Evolutionary conservation across 2,797 vertebrate species (phyloP), one percentile per base, ranked within the genome.

Genomic region (Melanotaenia trifasciata): DNA sequence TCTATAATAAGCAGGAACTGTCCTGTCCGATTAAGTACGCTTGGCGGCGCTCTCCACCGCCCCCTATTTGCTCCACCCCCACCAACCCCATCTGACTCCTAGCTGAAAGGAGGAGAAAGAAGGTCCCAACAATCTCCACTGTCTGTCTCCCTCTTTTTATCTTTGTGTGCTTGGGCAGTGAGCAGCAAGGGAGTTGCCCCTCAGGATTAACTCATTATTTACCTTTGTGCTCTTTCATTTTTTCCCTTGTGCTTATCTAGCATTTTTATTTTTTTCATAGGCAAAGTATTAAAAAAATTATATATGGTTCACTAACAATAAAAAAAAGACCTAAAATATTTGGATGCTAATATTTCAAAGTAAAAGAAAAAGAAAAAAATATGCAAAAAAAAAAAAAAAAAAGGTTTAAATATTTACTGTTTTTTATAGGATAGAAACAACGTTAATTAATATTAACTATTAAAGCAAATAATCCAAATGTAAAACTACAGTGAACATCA

Each of bases 1-100:
- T 96, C 95, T 95, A 91, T 96, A 96, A 97, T 96, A 96, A 96
- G 95, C 94, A 94, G 92, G 92, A 96, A 90, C 95, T 97, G 96
- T 98, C 97, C 95, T 96, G 94, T 96, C 72, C 68, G 92, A 96
- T 97, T 98, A 97, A 94, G 81, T 89, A 95, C 92, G 95, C 95
- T 94, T 92, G 90, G 94, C 92, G 62, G 89, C 75, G 67, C 87
- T 72, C 82, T 67, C 56, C 69, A 54, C 60, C 76, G 84, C 74
- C 80, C 67, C 74, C 54, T 58, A 70, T 76, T 84, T 32, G 51
- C 84, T 76, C 74, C 81, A 79, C 75, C 83, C 76, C 54, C 58
- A 80, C 57, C 75, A 18, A 72, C 77, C 76, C 77, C 68, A 70
- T 76, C 65, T 63, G 11, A 79, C 60, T 78, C 84, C 64, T 67